These are phyloP conservation scores for Theodoxus fluviatilis DNA, from an alignment of 2,888 invertebrate species.

Conservation along the genomic window DNA sequence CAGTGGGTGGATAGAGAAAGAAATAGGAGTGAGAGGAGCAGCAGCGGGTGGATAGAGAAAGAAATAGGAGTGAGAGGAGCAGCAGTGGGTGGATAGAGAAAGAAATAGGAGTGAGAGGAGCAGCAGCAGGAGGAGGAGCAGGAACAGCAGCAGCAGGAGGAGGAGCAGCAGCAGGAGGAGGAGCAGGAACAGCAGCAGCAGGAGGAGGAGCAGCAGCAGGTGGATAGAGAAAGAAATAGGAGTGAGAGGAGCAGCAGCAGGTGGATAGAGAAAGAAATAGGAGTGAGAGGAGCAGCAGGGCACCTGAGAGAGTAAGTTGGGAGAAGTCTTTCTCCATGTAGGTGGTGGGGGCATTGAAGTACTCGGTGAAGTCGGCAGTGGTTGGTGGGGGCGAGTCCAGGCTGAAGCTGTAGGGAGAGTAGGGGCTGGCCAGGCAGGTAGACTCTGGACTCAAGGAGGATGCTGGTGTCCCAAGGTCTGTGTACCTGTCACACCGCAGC, in stretches of 20 bases:
- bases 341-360: constrained; percentile 74
- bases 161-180: not conserved
- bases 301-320: constrained; percentile 90
- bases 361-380: constrained; percentile 93
- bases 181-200: not conserved
- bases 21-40: too few species aligned
- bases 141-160: too few species aligned
- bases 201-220: not conserved
- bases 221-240: not conserved
- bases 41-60: too few species aligned
- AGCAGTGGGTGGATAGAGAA: not conserved
- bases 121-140: too few species aligned
- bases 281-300: constrained; percentile 28
- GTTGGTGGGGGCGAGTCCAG: constrained; percentile 72
- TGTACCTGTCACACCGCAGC: constrained; percentile 38
- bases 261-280: not conserved
- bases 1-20: too few species aligned
- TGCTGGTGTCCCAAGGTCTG: constrained; percentile 59
- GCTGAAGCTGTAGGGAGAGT: constrained; percentile 69
- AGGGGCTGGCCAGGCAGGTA: constrained; percentile 78
- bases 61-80: not conserved
- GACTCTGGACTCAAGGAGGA: constrained; percentile 63
- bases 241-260: not conserved
- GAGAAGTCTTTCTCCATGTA: constrained; percentile 81
- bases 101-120: not conserved